Percentiles rank a stretch among this genome's conserved stretches.
Evolutionary conservation across 2,888 invertebrate genomes (phyloP).

Genomic region (Drosophila conformis): DNA sequence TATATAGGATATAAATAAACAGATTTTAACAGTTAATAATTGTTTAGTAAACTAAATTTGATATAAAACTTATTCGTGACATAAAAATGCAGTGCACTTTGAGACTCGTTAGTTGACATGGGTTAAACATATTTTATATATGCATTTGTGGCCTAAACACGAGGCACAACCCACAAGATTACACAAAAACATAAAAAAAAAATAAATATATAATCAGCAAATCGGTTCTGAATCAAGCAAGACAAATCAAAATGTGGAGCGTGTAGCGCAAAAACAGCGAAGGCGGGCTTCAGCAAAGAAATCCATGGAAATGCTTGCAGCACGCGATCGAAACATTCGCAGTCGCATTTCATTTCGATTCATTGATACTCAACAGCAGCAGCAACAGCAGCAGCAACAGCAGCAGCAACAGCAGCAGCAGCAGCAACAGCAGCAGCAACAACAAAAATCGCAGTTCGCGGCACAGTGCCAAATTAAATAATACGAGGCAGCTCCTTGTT

Average conservation of each 20-base stretch:
- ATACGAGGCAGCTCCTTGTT: conserved; percentile 60
- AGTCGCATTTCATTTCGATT: conserved; percentile 63
- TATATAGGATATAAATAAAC: no score
- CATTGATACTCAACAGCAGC: conserved; percentile 65
- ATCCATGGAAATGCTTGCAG: conserved; percentile 72
- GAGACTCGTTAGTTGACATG: conserved; percentile 2
- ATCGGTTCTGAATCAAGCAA: conserved; percentile 39
- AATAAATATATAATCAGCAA: conserved; percentile 39
- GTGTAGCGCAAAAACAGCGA: conserved; percentile 23
- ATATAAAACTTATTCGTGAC: no score
- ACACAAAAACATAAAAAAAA: conserved; percentile 24
- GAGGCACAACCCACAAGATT: conserved; percentile 57
- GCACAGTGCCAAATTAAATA: conserved; percentile 78
- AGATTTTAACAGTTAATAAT: no score
- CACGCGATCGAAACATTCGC: conserved; percentile 78
- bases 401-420: conserved; percentile 3
- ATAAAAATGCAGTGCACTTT: not conserved
- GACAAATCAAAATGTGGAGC: conserved; percentile 67
- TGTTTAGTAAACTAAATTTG: not conserved
- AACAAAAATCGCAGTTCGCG: conserved; percentile 21
- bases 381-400: conserved; percentile 9
- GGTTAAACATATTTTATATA: conserved; percentile 58
- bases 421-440: conserved; percentile 8
- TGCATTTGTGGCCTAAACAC: conserved; percentile 64
- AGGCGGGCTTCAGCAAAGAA: conserved; percentile 36